Evolutionary conservation across 2,797 vertebrate species (phyloP), one percentile per base, ranked within the genome.

Genomic region (Xiphorhynchus erythropygius): DNA sequence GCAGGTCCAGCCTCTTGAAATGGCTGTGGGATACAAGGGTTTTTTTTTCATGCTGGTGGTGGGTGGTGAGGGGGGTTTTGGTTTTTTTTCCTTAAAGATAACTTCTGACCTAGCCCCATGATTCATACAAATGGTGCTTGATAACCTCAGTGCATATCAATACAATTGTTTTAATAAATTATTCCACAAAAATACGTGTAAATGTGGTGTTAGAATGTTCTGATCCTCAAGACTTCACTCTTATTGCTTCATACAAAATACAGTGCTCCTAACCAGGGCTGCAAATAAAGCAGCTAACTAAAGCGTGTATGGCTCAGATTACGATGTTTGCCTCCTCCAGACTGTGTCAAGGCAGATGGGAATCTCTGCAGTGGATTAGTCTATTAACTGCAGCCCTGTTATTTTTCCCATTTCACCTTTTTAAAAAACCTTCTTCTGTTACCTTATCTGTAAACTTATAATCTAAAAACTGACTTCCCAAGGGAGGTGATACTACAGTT

Each of bases 101-200:
- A 50, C 64, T 81, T 86, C 25, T 64, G 53, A 10, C 21, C n/a
- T 18, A 53, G 32, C 4, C 13, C 46, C 9, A 12, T 50, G 21
- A 19, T 28, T 85, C 30, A 18, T 35, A n/a, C 5, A 64, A 73
- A 57, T 0, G 0, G 2, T 39, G 23, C 53, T 65, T 30, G 35
- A 53, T 24, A 71, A 3, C 25, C n/a, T 65, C 22, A 8, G 27
- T 32, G 28, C 27, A 7, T 7, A 52, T 6, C 50, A 62, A 19
- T 7, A 8, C 73, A 35, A 11, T 7, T 13, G 21, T 62, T 91
- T 91, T 76, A 76, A 52, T 42, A 59, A 81, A 41, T 52, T 39
- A 18, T 10, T 78, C 27, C 47, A 33, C 13, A 39, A 62, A 85
- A 70, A 64, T 19, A 53, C 3, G 2, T 19, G 50, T 6, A 64